These are phyloP conservation scores for Zosterops pallidus DNA, from an alignment of 2,113 vertebrate species.

Conservation along the genomic window DNA sequence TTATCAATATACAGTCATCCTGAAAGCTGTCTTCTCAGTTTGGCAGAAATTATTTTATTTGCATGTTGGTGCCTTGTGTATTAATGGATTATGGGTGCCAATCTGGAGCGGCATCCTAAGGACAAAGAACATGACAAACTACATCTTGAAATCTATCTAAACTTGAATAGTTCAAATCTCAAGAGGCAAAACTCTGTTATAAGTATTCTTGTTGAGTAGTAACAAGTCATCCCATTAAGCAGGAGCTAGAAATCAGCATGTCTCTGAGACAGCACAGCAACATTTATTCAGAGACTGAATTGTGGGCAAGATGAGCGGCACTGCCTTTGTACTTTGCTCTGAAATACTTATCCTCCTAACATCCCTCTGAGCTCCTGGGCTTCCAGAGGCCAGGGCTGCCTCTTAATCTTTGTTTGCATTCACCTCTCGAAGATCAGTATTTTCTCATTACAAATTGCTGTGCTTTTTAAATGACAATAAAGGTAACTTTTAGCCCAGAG, in stretches of 20 bases:
- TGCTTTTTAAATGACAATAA: conserved; percentile 28
- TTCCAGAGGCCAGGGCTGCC: conserved; percentile 47
- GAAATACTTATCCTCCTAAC: conserved; percentile 39
- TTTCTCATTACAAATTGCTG: conserved; percentile 46
- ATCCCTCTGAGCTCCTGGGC: neutral
- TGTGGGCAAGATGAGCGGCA: neutral
- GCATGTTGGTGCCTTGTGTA: neutral
- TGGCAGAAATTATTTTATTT: conserved; percentile 30
- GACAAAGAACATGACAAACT: conserved; percentile 31
- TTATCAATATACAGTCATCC: neutral
- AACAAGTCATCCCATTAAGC: conserved; percentile 48
- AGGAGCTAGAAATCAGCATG: conserved; percentile 51
- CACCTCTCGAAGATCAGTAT: conserved; percentile 11
- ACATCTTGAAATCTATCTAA: conserved; percentile 28
- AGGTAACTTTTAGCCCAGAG: neutral
- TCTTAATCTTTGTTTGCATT: conserved; percentile 60
- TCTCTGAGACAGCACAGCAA: neutral
- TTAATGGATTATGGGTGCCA: neutral
- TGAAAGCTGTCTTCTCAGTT: neutral
- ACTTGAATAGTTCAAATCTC: conserved; percentile 32
- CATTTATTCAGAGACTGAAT: conserved; percentile 31
- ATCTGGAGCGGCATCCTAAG: neutral
- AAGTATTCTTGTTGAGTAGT: conserved; percentile 46
- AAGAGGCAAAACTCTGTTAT: conserved; percentile 22
- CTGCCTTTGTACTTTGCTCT: conserved; percentile 50